These are phyloP conservation scores for Podarcis raffonei DNA, from an alignment of 2,113 vertebrate species.

Conservation along the genomic window DNA sequence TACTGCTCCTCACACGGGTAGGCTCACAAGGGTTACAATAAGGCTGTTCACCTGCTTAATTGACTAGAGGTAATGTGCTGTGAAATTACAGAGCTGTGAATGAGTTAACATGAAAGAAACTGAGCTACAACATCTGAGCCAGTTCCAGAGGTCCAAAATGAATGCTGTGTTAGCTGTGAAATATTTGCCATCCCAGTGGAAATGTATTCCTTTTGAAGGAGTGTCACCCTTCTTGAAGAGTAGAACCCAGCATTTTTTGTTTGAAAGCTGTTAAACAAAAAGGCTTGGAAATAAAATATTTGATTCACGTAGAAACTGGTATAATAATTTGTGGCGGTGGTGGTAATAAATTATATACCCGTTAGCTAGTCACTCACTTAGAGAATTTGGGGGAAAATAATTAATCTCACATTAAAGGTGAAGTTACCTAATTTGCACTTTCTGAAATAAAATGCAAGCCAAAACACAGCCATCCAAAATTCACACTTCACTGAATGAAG, in stretches of 20 bases:
- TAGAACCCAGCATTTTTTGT: not conserved
- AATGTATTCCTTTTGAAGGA: not conserved
- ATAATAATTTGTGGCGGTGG: not conserved
- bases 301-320: not conserved
- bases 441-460: no score
- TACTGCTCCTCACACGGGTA: not conserved
- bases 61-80: conserved; percentile 47
- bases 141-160: not conserved
- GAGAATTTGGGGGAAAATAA: no score
- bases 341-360: not conserved
- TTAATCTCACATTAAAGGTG: no score
- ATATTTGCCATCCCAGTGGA: not conserved
- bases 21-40: conserved; percentile 18
- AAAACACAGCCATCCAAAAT: no score
- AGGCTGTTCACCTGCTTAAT: conserved; percentile 43
- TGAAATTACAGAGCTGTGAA: conserved; percentile 44
- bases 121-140: conserved; percentile 17
- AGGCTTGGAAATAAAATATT: not conserved
- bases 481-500: no score
- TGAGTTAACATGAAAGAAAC: conserved; percentile 37
- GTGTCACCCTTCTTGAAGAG: not conserved
- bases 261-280: not conserved
- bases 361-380: not conserved
- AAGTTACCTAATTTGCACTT: no score
- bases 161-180: not conserved